Evolutionary conservation across 2,113 vertebrate genomes (phyloP).

Genomic region (Pedetes capensis): DNA sequence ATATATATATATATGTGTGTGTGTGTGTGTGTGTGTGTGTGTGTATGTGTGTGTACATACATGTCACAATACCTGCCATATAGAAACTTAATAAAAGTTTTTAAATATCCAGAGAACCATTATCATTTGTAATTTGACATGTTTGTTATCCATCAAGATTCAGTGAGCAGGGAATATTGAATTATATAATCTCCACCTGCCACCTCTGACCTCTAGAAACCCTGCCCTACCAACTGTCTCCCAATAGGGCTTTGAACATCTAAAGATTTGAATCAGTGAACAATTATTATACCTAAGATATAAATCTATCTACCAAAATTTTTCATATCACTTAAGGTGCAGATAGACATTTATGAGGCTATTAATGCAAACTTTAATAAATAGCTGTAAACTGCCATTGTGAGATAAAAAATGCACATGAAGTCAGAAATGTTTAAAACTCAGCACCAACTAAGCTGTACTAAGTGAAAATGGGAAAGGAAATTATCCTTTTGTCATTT

Average conservation of each 20-base stretch:
- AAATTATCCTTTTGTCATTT: slow-evolving; percentile 59
- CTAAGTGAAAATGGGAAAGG: not conserved
- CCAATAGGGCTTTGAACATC: not conserved
- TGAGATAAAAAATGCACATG: slow-evolving; percentile 1
- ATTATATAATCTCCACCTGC: not conserved
- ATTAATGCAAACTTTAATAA: slow-evolving; percentile 56
- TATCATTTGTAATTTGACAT: not conserved
- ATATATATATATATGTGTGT: not conserved
- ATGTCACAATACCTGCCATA: not conserved
- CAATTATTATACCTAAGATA: not conserved
- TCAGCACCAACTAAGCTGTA: not conserved
- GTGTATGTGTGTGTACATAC: too few relatives aligned
- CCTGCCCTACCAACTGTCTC: not conserved
- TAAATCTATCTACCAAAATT: not conserved
- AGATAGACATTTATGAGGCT: slow-evolving; percentile 62
- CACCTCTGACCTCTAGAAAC: not conserved
- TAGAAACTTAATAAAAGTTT: not conserved
- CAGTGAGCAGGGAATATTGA: not conserved
- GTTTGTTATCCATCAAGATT: not conserved
- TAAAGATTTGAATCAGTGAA: not conserved
- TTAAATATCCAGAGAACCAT: not conserved
- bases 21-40: not conserved
- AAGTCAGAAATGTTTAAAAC: not conserved
- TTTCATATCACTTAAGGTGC: slow-evolving; percentile 39
- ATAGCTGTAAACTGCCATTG: slow-evolving; percentile 10